A percentile compares a stretch with the other conserved stretches of the same genome.
phyloP scores from a whole-genome alignment of 2,888 invertebrate species.

The Carabus problematicus region DNA sequence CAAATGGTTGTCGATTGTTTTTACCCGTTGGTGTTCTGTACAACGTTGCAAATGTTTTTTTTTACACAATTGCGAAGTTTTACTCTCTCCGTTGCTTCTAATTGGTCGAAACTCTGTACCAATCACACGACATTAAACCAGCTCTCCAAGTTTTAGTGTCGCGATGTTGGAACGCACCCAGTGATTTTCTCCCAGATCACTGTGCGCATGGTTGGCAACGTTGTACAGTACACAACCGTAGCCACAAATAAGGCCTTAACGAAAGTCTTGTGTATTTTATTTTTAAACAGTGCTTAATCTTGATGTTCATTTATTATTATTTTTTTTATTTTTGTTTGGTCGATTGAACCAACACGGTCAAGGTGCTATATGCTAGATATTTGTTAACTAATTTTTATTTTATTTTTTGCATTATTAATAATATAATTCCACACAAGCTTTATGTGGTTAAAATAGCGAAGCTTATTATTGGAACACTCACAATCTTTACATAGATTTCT shows the following conservation, averaged over 20 bases:
- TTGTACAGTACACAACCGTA: slow-evolving; percentile 22
- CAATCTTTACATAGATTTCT: slow-evolving; percentile 13
- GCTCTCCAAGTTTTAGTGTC: slow-evolving; percentile 47
- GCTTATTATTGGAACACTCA: slow-evolving; percentile 24
- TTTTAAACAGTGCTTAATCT: slow-evolving; percentile 34
- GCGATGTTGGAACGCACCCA: background rate
- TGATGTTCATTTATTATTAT: slow-evolving; percentile 32
- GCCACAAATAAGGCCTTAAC: slow-evolving; percentile 36
- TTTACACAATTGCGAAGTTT: too few relatives aligned
- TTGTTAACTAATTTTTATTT: slow-evolving; percentile 43
- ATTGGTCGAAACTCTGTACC: slow-evolving; percentile 6
- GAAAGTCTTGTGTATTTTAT: slow-evolving; percentile 25
- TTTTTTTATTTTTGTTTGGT: slow-evolving; percentile 29
- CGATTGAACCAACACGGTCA: slow-evolving; percentile 36
- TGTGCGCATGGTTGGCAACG: slow-evolving; percentile 41
- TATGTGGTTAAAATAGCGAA: slow-evolving; percentile 39
- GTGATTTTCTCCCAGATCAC: slow-evolving; percentile 44
- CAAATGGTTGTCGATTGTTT: slow-evolving; percentile 3
- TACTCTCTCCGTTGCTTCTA: slow-evolving; percentile 44
- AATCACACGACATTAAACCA: slow-evolving; percentile 11
- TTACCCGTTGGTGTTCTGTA: background rate
- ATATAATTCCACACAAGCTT: slow-evolving; percentile 40
- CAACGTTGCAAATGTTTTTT: too few relatives aligned
- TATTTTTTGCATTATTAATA: slow-evolving; percentile 18
- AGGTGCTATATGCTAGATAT: slow-evolving; percentile 41